Conservation (phyloP, 2,888 invertebrate species). For the Drepana falcataria region DNA sequence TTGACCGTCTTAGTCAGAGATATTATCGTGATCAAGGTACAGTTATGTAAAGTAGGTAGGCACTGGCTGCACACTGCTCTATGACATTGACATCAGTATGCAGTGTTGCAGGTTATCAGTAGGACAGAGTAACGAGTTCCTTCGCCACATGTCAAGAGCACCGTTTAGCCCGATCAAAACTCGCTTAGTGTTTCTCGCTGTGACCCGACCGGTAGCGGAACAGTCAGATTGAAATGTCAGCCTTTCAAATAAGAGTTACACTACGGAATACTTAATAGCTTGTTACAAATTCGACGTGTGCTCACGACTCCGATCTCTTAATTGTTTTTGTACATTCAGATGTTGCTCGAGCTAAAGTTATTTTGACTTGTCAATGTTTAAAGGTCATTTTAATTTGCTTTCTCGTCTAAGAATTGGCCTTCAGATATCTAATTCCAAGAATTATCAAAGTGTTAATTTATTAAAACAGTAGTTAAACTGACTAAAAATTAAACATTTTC, state of each 20-base stretch:
- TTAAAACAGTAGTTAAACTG: too few species aligned
- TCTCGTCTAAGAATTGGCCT: too few species aligned
- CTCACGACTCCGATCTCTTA: neutral
- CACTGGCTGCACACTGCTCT: too few species aligned
- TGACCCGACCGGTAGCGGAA: slow-evolving; percentile 33
- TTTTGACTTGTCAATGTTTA: neutral
- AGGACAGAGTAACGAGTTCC: too few species aligned
- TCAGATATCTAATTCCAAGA: too few species aligned
- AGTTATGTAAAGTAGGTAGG: too few species aligned
- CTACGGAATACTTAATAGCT: neutral
- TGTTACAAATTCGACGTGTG: neutral
- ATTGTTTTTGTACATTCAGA: neutral
- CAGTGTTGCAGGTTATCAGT: too few species aligned
- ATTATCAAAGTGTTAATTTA: too few species aligned
- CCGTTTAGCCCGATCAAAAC: slow-evolving; percentile 28
- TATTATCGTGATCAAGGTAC: too few species aligned
- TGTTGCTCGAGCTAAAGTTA: neutral
- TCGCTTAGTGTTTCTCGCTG: slow-evolving; percentile 26
- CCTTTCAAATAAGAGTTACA: slow-evolving; percentile 29
- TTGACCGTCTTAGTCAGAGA: too few species aligned
- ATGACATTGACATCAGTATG: too few species aligned
- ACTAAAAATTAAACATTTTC: too few species aligned
- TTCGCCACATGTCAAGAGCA: slow-evolving; percentile 28
- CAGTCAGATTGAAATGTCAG: slow-evolving; percentile 68
- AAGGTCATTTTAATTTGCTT: neutral